These are phyloP conservation scores for Amphiduros pacificus DNA, from an alignment of 2,888 invertebrate genomes.

Conservation along the genomic window DNA sequence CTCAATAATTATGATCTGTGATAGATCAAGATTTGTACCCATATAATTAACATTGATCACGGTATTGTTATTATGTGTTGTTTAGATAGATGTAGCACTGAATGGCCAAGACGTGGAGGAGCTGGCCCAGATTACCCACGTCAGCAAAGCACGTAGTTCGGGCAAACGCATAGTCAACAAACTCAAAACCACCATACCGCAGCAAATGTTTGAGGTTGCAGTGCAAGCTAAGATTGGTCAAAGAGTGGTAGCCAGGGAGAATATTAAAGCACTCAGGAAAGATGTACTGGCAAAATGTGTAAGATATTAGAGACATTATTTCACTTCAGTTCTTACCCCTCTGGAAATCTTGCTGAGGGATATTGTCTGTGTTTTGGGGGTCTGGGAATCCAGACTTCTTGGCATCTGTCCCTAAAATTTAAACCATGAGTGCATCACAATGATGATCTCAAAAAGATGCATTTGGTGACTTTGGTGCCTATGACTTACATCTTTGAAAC, in stretches of 20 bases:
- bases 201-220: slow-evolving; percentile 81
- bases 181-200: slow-evolving; percentile 82
- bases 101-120: slow-evolving; percentile 84
- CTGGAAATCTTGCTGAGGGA: too few species aligned
- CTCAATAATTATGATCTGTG: too few species aligned
- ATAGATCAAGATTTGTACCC: too few species aligned
- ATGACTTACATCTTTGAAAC: too few species aligned
- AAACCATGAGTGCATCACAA: too few species aligned
- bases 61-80: background rate
- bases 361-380: too few species aligned
- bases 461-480: too few species aligned
- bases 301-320: slow-evolving; percentile 57
- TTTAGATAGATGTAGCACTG: slow-evolving; percentile 74
- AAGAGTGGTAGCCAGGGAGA: slow-evolving; percentile 83
- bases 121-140: slow-evolving; percentile 79
- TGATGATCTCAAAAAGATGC: too few species aligned
- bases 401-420: too few species aligned
- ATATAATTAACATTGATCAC: too few species aligned
- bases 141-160: slow-evolving; percentile 62
- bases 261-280: slow-evolving; percentile 82
- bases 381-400: too few species aligned
- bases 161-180: slow-evolving; percentile 68
- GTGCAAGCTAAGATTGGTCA: slow-evolving; percentile 82
- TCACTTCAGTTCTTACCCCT: too few species aligned
- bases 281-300: slow-evolving; percentile 93